Evolutionary conservation across 2,113 vertebrate genomes (phyloP), one percentile per base, ranked within the genome.

Genomic region (Pomatostomus ruficeps): DNA sequence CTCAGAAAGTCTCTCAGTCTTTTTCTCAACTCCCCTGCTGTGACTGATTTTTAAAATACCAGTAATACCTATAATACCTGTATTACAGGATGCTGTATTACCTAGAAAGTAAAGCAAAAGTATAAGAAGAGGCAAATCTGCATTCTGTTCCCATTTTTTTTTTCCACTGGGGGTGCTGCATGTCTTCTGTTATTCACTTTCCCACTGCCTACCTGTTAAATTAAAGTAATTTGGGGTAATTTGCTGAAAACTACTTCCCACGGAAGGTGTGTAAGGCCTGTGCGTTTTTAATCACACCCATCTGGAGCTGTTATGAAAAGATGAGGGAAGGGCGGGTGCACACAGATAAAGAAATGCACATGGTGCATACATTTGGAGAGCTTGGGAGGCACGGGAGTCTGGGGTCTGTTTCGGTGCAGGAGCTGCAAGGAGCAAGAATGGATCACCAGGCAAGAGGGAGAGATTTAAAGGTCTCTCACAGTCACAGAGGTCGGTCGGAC

Each of bases 231-330:
- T 83, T 83, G 21, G 49, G 75, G 22, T 83, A 82, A 68, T 73
- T 76, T 62, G 29, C 78, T 80, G 75, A 70, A 88, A 95, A 88
- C 45, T 31, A 9, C 88, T 94, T 93, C 75, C 88, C 71, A 90
- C 54, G 33, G 78, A 89, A 90, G 88, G 75, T 93, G 78, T 76
- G 38, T 65, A 82, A 82, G 75, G 40, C 66, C 66, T 82, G 10
- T 42, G 52, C 65, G 61, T 9, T 89, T 58, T 73, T 93, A 73
- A 79, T 91, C 74, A 55, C 58, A 48, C 81, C 71, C 54, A 83
- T 91, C 33, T 76, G 85, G 72, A 94, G 78, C 40, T 85, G 87
- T 85, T 94, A 76, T 11, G 43, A 89, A 95, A 93, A 65, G 55
- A 79, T 75, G 75, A 89, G 26, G 45, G 49, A 85, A 68, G 29